Evolutionary conservation across 2,888 invertebrate species (phyloP), one percentile per base, ranked within the genome.

Genomic region (Agrochola macilenta): DNA sequence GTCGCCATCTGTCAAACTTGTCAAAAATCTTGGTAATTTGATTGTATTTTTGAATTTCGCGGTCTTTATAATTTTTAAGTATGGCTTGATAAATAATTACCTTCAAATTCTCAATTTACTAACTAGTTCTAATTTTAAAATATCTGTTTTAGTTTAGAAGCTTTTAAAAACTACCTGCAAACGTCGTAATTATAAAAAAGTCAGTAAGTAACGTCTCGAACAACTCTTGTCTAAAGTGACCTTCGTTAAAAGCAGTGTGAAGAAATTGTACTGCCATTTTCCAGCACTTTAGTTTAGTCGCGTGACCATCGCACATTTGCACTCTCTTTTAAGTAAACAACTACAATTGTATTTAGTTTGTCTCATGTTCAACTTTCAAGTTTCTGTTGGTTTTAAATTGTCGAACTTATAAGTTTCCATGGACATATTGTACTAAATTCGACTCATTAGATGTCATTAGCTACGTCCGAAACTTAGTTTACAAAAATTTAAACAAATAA

Each of bases 331-430:
- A 39, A 60, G 26, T 26, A 49, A 74, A 35, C 23, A 4, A 60
- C 17, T 61, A 61, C 5, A 75, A 30, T 52, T 60, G 30, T 49
- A 75, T 61, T 75, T 39, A 60, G 26, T 60, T 61, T 26, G 73
- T 72, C 26, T 54, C 26, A 30, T 68, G 14, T 30, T 23, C 14
- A 49, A 5, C 30, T 68, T 30, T 30, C 12, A 12, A 20, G 7
- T 20, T 66, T 26, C 20, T 20, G 8, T 30, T 20, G 12, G 12
- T n/a, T 49, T n/a, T 17, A 20, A 17, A 65, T 8, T n/a, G 35
- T 8, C 2, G 1, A 35, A 35, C n/a, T 4, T 0, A n/a, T 1
- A 20, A 49, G 12, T 35, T 35, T 69, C 9, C 9, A 12, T 12
- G n/a, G n/a, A n/a, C 8, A 49, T 5, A 46, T 1, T 30, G 30